A percentile compares a stretch with the other conserved stretches of the same genome.
phyloP scores from a whole-genome alignment of 2,113 vertebrate genomes.

The Loxodonta africana region DNA sequence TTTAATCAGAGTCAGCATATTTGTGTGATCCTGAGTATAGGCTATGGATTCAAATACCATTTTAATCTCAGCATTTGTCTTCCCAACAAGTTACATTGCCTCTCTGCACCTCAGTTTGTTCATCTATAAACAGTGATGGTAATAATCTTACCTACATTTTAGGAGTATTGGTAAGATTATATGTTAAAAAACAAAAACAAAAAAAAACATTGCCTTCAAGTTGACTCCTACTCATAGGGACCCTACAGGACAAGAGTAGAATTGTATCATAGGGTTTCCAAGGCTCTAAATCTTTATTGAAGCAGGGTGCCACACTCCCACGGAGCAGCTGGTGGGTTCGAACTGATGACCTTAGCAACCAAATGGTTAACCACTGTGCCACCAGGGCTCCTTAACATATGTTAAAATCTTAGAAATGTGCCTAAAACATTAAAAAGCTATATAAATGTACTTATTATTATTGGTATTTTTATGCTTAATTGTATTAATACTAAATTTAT shows the following conservation, averaged over 20 bases:
- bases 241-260: too few relatives aligned
- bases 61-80: not conserved
- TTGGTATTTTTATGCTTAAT: not conserved
- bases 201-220: too few relatives aligned
- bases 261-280: too few relatives aligned
- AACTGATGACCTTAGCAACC: too few relatives aligned
- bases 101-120: not conserved
- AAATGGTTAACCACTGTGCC: too few relatives aligned
- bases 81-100: not conserved
- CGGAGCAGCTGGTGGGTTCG: too few relatives aligned
- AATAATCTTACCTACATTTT: not conserved
- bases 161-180: not conserved
- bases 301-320: too few relatives aligned
- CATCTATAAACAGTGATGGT: not conserved
- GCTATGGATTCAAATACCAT: not conserved
- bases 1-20: not conserved
- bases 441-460: not conserved
- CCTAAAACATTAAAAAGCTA: not conserved
- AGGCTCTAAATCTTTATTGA: too few relatives aligned
- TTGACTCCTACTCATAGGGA: too few relatives aligned
- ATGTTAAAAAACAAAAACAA: not conserved
- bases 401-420: not conserved
- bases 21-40: not conserved
- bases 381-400: not conserved
- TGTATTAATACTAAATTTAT: not conserved